A percentile compares a stretch with the other conserved stretches of the same genome.
phyloP scores from a whole-genome alignment of 2,797 vertebrate genomes.

The Gallinago stenura region DNA sequence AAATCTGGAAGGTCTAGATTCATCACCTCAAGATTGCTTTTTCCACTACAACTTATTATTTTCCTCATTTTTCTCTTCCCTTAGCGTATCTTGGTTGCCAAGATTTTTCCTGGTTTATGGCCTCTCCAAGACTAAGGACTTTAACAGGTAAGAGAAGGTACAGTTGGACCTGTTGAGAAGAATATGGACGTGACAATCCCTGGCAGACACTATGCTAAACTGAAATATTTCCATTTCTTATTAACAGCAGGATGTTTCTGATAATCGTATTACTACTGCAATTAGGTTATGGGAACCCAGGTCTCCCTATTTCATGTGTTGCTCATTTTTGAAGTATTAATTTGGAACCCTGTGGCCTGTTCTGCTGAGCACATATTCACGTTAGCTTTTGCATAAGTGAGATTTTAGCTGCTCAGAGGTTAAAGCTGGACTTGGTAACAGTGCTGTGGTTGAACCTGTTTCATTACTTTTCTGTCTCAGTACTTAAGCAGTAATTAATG shows the following conservation, averaged over 20 bases:
- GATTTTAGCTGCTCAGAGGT: background rate
- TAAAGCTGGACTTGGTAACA: background rate
- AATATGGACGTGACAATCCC: accelerated
- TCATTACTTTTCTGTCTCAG: background rate
- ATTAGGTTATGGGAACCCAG: background rate
- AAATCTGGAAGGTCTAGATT: background rate
- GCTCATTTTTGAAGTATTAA: background rate
- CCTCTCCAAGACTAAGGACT: background rate
- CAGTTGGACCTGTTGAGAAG: background rate
- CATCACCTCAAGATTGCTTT: background rate
- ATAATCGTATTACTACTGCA: background rate
- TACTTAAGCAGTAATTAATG: background rate
- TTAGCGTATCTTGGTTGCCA: background rate
- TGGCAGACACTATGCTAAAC: background rate
- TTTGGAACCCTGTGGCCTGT: background rate
- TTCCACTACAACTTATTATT: background rate
- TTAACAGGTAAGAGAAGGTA: background rate
- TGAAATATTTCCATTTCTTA: background rate
- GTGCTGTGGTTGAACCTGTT: background rate
- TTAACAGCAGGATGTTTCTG: background rate
- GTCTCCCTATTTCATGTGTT: background rate
- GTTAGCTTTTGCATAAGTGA: accelerated
- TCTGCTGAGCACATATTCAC: background rate
- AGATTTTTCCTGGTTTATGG: background rate
- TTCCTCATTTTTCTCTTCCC: background rate